These are phyloP conservation scores for Trematocara macrostoma DNA, from an alignment of 2,113 vertebrate genomes.

Conservation along the genomic window DNA sequence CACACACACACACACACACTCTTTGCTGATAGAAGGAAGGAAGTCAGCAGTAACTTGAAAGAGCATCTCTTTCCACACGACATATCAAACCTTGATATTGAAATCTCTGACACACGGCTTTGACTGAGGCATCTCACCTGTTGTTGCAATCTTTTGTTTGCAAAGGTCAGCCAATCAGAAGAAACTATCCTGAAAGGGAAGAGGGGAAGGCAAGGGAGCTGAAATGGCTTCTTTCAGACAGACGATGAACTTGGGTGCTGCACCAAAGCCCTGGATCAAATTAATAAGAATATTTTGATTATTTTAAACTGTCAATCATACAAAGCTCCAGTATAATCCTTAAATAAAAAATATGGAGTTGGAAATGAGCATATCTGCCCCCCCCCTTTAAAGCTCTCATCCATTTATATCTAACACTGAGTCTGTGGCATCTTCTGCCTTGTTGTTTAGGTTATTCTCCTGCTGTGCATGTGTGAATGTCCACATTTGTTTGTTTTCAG, in stretches of 20 bases:
- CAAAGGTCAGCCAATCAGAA: background rate
- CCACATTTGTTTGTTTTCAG: background rate
- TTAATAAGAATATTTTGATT: background rate
- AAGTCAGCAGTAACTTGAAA: background rate
- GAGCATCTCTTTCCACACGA: background rate
- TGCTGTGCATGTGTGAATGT: background rate
- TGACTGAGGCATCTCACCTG: background rate
- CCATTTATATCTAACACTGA: background rate
- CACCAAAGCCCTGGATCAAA: background rate
- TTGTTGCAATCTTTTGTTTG: background rate
- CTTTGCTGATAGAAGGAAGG: background rate
- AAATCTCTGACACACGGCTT: background rate
- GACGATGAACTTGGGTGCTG: background rate
- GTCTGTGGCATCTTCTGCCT: background rate
- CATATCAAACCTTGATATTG: background rate
- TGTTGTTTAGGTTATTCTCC: background rate
- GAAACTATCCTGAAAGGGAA: background rate
- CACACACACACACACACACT: too few species aligned
- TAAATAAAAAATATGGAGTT: background rate
- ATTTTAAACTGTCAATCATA: background rate
- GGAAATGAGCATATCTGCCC: background rate
- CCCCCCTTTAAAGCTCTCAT: background rate
- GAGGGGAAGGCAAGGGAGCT: background rate
- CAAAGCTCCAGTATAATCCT: background rate
- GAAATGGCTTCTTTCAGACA: background rate